Evolutionary conservation across 1,140 invertebrate genomes (phyloP).

Genomic region (Drosophila grimshawi): DNA sequence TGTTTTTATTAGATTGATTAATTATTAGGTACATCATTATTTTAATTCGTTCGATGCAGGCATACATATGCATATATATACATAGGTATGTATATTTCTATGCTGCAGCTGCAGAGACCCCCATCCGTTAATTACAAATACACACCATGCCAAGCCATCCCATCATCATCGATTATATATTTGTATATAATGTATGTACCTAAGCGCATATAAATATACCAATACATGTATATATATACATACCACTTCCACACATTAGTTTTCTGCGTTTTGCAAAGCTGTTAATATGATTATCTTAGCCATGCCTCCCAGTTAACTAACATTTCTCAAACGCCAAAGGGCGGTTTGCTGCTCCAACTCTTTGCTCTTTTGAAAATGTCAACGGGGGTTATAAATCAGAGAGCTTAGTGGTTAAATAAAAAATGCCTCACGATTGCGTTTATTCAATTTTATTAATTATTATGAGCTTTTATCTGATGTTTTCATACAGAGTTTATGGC

Average conservation of each 20-base stretch:
- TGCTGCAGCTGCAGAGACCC: slow-evolving; percentile 40
- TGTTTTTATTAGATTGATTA: slow-evolving; percentile 11
- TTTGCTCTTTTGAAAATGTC: slow-evolving; percentile 38
- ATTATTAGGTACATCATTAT: slow-evolving; percentile 19
- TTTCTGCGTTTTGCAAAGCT: slow-evolving; percentile 17
- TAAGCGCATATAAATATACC: background rate
- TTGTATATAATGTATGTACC: background rate
- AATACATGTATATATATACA: background rate
- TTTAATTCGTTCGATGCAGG: slow-evolving; percentile 30
- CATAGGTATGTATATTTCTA: slow-evolving; percentile 25
- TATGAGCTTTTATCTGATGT: slow-evolving; percentile 70
- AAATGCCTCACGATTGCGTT: slow-evolving; percentile 55
- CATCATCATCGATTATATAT: slow-evolving; percentile 9
- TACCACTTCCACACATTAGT: slow-evolving; percentile 14
- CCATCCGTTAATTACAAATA: slow-evolving; percentile 38
- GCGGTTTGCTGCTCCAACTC: slow-evolving; percentile 5
- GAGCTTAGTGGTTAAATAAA: slow-evolving; percentile 53
- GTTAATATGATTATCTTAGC: slow-evolving; percentile 30
- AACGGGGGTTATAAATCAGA: slow-evolving; percentile 53
- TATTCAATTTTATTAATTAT: slow-evolving; percentile 77
- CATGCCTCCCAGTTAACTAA: background rate
- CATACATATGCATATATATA: slow-evolving; percentile 11
- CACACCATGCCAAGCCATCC: slow-evolving; percentile 2
- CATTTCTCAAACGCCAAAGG: background rate
- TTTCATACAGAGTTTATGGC: slow-evolving; percentile 59